phyloP scores from a whole-genome alignment of 2,113 vertebrate genomes.

The Carassius carassius region DNA sequence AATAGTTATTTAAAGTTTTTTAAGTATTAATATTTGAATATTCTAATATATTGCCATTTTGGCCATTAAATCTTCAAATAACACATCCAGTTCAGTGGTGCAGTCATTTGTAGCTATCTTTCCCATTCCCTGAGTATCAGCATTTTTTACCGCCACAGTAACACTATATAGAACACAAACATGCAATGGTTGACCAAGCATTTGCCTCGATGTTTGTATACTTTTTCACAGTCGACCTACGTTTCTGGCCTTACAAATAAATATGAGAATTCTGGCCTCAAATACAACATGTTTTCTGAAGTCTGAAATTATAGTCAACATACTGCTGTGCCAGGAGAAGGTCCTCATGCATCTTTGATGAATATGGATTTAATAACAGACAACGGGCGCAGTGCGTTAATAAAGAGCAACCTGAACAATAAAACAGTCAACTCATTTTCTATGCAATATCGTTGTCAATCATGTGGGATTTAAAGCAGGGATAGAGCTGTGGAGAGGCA shows the following conservation, averaged over 20 bases:
- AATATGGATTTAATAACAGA: conserved; percentile 11
- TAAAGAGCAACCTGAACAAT: conserved; percentile 15
- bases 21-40: not conserved
- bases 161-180: not conserved
- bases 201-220: not conserved
- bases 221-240: not conserved
- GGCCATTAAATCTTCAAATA: not conserved
- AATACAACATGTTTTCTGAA: conserved; percentile 6
- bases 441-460: conserved; percentile 35
- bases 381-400: not conserved
- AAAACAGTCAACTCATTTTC: conserved; percentile 28
- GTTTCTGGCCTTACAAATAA: not conserved
- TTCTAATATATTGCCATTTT: not conserved
- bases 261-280: not conserved
- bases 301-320: not conserved
- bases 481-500: conserved; percentile 31
- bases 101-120: not conserved
- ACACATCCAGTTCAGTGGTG: not conserved
- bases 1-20: not conserved
- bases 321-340: not conserved
- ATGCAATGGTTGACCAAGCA: not conserved
- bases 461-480: conserved; percentile 40
- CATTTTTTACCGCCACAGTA: not conserved
- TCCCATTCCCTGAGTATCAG: not conserved
- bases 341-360: conserved; percentile 10